phyloP scores from a whole-genome alignment of 2,797 vertebrate genomes.

The Nasua narica region DNA sequence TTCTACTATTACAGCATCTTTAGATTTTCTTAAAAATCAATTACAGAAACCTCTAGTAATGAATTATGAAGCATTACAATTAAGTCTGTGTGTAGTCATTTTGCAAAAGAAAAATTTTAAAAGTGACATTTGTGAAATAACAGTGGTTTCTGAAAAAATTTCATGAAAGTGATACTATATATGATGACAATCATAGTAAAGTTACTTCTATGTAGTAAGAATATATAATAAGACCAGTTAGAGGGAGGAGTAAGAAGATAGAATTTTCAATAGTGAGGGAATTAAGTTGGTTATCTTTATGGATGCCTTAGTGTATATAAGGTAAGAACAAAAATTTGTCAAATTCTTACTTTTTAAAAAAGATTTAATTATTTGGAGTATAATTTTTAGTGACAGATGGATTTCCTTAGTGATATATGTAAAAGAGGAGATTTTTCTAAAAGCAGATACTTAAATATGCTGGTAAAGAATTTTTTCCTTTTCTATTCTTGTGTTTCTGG shows the following conservation, averaged over 20 bases:
- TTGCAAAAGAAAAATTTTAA: neutral
- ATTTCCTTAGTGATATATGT: neutral
- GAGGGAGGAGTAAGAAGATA: neutral
- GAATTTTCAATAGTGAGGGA: constrained; percentile 17
- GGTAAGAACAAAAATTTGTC: constrained; percentile 5
- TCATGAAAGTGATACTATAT: neutral
- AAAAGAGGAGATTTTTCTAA: neutral
- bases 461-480: neutral
- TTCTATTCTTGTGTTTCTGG: constrained; percentile 31
- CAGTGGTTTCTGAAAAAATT: neutral
- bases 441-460: constrained; percentile 11
- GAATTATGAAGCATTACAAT: neutral
- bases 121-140: neutral
- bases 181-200: neutral
- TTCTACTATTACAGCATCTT: neutral
- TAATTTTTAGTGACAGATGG: neutral
- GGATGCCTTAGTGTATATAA: neutral
- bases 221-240: neutral
- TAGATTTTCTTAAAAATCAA: neutral
- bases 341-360: constrained; percentile 29
- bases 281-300: neutral
- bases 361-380: neutral
- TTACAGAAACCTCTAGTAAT: neutral
- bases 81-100: neutral
- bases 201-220: neutral